phyloP scores from a whole-genome alignment of 92 coral and sea anemone genomes.

The Plumapathes pennacea region DNA sequence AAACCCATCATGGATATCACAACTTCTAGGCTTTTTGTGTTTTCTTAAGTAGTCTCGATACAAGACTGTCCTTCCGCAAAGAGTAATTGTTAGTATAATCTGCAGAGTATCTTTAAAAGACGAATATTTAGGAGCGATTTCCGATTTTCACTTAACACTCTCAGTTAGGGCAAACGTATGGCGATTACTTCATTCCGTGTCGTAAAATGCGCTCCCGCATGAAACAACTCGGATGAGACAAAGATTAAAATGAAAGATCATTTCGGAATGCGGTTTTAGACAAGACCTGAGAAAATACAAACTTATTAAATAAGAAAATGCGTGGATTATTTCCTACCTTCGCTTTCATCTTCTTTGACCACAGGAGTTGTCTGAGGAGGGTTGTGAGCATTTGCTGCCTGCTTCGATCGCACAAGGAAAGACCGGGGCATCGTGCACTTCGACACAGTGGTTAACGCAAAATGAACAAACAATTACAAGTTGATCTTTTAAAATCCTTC shows the following conservation, averaged over 20 bases:
- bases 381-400: slow-evolving; percentile 9
- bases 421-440: slow-evolving; percentile 72
- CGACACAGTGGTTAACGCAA: slow-evolving; percentile 1
- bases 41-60: too few species aligned
- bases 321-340: neutral
- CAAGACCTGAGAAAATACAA: too few species aligned
- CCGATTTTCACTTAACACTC: neutral
- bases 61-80: too few species aligned
- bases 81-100: too few species aligned
- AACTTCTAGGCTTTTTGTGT: too few species aligned
- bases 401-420: slow-evolving; percentile 74
- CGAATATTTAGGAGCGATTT: neutral
- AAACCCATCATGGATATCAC: too few species aligned
- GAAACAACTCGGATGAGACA: neutral
- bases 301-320: neutral
- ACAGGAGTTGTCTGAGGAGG: slow-evolving; percentile 3
- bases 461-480: slow-evolving; percentile 45
- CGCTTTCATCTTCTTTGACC: neutral
- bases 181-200: too few species aligned
- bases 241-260: neutral
- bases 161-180: neutral
- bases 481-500: slow-evolving; percentile 63
- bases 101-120: neutral
- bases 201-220: neutral
- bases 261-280: too few species aligned